These are phyloP conservation scores for Brachypteracias leptosomus DNA, from an alignment of 2,113 vertebrate species.

Conservation along the genomic window DNA sequence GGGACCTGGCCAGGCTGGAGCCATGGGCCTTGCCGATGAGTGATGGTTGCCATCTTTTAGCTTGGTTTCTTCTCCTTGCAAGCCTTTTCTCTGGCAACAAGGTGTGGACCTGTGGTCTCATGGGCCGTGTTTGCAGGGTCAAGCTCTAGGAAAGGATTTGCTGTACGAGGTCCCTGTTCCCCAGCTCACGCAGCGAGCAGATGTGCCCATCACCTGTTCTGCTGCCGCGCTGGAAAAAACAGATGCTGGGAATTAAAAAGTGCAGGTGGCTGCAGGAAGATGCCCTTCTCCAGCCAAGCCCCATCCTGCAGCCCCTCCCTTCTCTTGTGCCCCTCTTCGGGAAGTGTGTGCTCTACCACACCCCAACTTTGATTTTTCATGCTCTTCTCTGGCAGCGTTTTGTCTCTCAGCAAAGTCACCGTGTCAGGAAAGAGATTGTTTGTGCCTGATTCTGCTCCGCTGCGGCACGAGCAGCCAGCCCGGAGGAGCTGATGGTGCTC, in stretches of 20 bases:
- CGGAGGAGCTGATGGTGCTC: not conserved
- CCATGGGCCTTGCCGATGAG: not conserved
- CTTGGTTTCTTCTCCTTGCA: not conserved
- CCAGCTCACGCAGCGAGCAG: not conserved
- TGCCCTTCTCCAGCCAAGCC: not conserved
- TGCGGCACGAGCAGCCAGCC: not conserved
- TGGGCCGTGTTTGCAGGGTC: not conserved
- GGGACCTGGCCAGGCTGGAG: no score
- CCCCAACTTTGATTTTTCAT: not conserved
- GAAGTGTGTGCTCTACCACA: not conserved
- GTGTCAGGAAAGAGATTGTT: not conserved
- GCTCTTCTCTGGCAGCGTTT: not conserved
- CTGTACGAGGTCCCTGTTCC: not conserved
- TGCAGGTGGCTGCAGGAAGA: not conserved
- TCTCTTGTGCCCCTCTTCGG: not conserved
- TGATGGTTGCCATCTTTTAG: accelerated
- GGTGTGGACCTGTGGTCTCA: accelerated
- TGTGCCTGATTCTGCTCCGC: not conserved
- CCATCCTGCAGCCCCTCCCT: accelerated
- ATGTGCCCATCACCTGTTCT: not conserved
- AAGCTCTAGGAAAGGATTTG: not conserved
- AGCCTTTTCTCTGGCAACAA: not conserved
- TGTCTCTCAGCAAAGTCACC: not conserved
- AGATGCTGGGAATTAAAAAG: not conserved
- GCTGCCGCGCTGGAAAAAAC: not conserved